A percentile compares a stretch with the other conserved stretches of the same genome.
Conservation (phyloP, 2,113 vertebrate species). For the rabbit (Oryctolagus cuniculus) region DNA sequence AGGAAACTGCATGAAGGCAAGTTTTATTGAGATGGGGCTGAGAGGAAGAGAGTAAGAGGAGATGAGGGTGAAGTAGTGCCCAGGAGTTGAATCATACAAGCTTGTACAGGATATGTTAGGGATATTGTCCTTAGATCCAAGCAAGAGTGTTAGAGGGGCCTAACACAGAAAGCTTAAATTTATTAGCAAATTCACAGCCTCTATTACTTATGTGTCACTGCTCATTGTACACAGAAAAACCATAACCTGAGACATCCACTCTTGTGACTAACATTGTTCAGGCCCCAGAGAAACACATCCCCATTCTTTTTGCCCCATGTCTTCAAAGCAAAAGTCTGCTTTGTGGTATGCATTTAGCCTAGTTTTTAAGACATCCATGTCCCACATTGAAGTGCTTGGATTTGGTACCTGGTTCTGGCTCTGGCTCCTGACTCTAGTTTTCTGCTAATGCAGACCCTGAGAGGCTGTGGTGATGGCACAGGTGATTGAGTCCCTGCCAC, state of each 20-base stretch:
- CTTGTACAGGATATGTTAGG: fast-evolving
- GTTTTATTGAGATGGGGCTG: neutral
- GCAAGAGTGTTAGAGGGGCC: neutral
- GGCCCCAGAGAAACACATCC: neutral
- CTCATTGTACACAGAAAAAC: neutral
- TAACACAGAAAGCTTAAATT: neutral
- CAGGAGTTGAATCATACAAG: neutral
- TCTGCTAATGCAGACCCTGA: no score
- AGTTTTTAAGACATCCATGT: no score
- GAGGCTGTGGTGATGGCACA: no score
- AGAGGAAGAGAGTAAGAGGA: neutral
- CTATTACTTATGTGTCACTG: neutral
- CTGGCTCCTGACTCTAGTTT: no score
- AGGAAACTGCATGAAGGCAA: neutral
- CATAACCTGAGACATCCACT: neutral
- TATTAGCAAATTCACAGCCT: neutral
- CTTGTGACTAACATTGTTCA: neutral
- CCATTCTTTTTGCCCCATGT: neutral
- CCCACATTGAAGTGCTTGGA: no score
- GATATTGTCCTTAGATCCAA: neutral
- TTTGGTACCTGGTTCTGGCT: no score
- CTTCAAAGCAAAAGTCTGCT: neutral
- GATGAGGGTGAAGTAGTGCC: neutral
- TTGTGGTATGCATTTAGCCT: no score
- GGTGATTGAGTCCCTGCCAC: no score